Evolutionary conservation across 2,113 vertebrate species (phyloP), one percentile per base, ranked within the genome.

Genomic region (Cyprinodon brontotheroides): DNA sequence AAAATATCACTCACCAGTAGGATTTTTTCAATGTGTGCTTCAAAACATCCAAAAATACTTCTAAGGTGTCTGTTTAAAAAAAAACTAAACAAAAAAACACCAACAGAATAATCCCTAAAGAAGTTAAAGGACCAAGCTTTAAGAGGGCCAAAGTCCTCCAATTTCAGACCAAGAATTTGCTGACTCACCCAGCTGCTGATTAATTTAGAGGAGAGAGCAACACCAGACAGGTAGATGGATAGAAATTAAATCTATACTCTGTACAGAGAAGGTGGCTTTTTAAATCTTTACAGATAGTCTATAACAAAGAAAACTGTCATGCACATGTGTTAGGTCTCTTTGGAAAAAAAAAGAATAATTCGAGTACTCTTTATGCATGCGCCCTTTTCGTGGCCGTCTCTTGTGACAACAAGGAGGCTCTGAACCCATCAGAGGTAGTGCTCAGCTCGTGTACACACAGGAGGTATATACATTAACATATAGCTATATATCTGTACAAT

Each of bases 41-140:
- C 90, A 68, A 77, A 75, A 66, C 61, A 89, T 88, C 93, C 91
- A 87, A n/a, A 57, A 84, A 79, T 83, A 87, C 89, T 92, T 92
- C 87, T 77, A 67, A 84, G 89, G 82, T 90, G 81, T 93, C 89
- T 92, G 92, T 93, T 86, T 80, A 90, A 85, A 86, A 88, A 88
- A 92, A 29, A 29, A 29, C 29, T 1, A 29, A 29, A 29, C 29
- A 29, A 29, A 29, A 14, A 57, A 57, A 91, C 89, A 90, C 75
- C 90, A 84, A 91, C 93, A 93, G 92, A 92, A 83, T 89, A 94
- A 93, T 93, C 88, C 94, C 91, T 92, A 91, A 86, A 93, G 94
- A 94, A 90, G 93, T 94, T 89, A 93, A 92, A 89, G 93, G 95
- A 94, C 93, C 88, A 93, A 94, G 94, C 91, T 92, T 94, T 89